Percentiles rank a stretch among this genome's conserved stretches.
Evolutionary conservation across 2,797 vertebrate species (phyloP).

Genomic region (Euthynnus affinis): DNA sequence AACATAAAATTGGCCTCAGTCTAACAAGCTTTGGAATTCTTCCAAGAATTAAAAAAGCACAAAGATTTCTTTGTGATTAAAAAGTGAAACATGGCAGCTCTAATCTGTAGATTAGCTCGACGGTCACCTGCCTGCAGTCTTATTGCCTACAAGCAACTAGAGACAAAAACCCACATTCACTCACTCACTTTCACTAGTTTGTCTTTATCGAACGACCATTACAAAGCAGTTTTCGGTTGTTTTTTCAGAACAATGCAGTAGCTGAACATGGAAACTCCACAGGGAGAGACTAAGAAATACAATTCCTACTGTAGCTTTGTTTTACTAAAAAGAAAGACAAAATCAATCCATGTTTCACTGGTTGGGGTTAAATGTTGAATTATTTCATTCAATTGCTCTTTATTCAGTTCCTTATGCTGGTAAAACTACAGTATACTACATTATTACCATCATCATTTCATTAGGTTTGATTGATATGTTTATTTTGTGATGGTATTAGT

Average conservation of each 20-base stretch:
- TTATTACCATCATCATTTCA: neutral
- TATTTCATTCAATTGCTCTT: neutral
- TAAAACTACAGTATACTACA: neutral
- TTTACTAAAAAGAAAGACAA: neutral
- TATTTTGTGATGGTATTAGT: neutral
- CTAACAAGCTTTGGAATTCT: constrained; percentile 26
- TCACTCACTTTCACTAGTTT: constrained; percentile 1
- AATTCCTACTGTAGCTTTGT: neutral
- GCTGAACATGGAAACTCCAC: neutral
- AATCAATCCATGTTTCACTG: neutral
- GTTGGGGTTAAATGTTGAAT: neutral
- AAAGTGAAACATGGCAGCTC: constrained; percentile 44
- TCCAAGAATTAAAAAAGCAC: constrained; percentile 26
- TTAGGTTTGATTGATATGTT: neutral
- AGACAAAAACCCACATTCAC: constrained; percentile 10
- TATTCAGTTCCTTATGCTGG: neutral
- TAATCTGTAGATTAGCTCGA: constrained; percentile 61
- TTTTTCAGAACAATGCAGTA: neutral
- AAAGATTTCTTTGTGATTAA: constrained; percentile 54
- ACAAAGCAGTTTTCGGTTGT: neutral
- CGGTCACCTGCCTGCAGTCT: constrained; percentile 24
- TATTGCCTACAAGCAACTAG: constrained; percentile 17
- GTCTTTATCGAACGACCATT: neutral
- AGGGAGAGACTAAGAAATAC: neutral
- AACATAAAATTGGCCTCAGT: constrained; percentile 1